phyloP scores from a whole-genome alignment of 2,113 vertebrate species.

The Grus americana region DNA sequence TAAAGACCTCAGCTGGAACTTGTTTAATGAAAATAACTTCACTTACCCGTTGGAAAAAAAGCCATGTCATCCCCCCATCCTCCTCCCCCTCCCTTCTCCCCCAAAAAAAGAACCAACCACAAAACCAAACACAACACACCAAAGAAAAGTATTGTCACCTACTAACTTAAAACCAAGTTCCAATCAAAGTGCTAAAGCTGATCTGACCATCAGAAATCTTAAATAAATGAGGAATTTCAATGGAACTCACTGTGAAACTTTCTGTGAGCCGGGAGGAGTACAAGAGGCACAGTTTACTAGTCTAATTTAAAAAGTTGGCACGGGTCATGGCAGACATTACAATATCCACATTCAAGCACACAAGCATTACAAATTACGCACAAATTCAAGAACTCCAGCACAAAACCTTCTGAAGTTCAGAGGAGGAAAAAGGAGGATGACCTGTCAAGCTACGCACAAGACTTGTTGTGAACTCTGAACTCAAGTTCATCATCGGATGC shows the following conservation, averaged over 20 bases:
- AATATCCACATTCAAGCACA: not conserved
- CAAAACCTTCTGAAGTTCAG: not conserved
- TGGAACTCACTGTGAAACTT: not conserved
- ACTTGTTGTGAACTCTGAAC: not conserved
- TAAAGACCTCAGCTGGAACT: not conserved
- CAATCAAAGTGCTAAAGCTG: not conserved
- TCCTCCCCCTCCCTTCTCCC: too few species aligned
- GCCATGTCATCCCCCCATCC: too few species aligned
- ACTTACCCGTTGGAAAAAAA: not conserved
- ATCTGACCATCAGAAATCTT: not conserved
- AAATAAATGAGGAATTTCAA: not conserved
- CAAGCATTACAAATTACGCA: not conserved
- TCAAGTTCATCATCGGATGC: not conserved
- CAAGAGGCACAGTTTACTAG: not conserved
- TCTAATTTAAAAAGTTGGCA: not conserved
- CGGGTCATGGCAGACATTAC: not conserved
- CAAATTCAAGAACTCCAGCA: not conserved
- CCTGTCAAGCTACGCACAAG: not conserved
- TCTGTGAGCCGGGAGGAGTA: not conserved
- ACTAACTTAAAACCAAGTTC: not conserved
- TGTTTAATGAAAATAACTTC: not conserved
- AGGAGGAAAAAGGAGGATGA: not conserved
- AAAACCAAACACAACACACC: not conserved
- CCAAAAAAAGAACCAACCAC: too few species aligned
- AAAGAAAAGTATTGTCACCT: not conserved